Evolutionary conservation across 2,797 vertebrate genomes (phyloP).

Genomic region (Rhyacichthys aspro): DNA sequence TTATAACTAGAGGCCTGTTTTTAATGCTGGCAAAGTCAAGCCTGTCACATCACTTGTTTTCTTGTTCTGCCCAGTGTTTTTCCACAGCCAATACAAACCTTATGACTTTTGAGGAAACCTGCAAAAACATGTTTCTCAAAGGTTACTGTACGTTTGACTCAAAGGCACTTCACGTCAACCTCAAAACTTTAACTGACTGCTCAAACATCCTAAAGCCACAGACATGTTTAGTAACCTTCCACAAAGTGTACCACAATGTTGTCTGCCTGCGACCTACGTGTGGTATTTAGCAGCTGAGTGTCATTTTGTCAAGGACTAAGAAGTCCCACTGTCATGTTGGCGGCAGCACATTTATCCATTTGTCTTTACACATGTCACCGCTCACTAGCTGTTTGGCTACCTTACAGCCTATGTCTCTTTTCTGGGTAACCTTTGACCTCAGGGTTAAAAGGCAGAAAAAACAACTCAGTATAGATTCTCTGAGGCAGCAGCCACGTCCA

Average conservation of each 20-base stretch:
- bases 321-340: constrained; percentile 17
- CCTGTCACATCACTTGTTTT: too few species aligned
- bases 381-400: background rate
- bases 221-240: constrained; percentile 9
- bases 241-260: background rate
- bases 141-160: background rate
- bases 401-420: background rate
- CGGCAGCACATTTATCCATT: constrained; percentile 31
- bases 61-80: constrained; percentile 1
- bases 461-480: background rate
- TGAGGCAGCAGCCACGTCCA: background rate
- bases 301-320: constrained; percentile 50
- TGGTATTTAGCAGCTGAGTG: constrained; percentile 69
- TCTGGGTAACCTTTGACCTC: constrained; percentile 7
- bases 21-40: too few species aligned
- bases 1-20: too few species aligned
- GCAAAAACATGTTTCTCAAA: background rate
- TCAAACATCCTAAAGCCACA: background rate
- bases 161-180: too few species aligned
- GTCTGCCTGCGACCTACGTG: constrained; percentile 56
- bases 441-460: constrained; percentile 4
- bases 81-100: background rate
- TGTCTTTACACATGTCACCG: constrained; percentile 24
- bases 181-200: too few species aligned
- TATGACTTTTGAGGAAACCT: background rate